Percentiles rank a stretch among this genome's conserved stretches.
These are phyloP conservation scores for Paracyprichromis sp. DNA, from an alignment of 2,113 vertebrate species.

Conservation along the genomic window DNA sequence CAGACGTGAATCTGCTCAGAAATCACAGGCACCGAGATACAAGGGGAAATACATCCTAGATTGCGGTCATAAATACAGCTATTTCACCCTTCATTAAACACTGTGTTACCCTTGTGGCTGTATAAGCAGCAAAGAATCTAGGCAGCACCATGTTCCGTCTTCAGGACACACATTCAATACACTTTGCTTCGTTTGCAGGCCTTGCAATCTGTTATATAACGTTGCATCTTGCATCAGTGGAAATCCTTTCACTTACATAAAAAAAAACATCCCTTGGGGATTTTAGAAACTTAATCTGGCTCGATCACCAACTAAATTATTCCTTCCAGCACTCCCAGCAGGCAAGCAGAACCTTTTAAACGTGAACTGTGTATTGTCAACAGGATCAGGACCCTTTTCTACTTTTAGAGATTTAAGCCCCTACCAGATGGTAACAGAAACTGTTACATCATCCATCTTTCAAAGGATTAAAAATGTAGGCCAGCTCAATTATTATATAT, in stretches of 20 bases:
- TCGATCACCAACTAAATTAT: conserved; percentile 53
- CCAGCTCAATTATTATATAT: neutral
- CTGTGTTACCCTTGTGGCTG: conserved; percentile 10
- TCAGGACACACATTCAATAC: neutral
- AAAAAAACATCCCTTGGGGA: conserved; percentile 32
- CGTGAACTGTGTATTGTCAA: conserved; percentile 43
- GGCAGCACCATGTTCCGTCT: neutral
- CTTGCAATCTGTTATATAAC: conserved; percentile 27
- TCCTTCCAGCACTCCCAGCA: conserved; percentile 28
- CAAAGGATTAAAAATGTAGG: conserved; percentile 48
- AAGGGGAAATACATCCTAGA: conserved; percentile 12
- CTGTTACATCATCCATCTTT: conserved; percentile 37
- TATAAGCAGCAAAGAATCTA: neutral
- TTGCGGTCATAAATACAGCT: conserved; percentile 44
- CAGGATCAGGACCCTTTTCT: conserved; percentile 40
- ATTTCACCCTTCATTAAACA: conserved; percentile 63
- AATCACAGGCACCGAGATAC: conserved; percentile 15
- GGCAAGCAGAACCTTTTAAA: conserved; percentile 48
- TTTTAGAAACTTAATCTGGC: conserved; percentile 50
- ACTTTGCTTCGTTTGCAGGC: neutral
- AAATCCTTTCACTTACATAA: conserved; percentile 41
- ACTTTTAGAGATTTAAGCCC: conserved; percentile 43
- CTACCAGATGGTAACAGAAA: conserved; percentile 54
- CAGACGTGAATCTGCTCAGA: conserved; percentile 13
- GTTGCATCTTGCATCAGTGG: conserved; percentile 26